Evolutionary conservation across 1,140 invertebrate species (phyloP).

Genomic region (Apis florea): DNA sequence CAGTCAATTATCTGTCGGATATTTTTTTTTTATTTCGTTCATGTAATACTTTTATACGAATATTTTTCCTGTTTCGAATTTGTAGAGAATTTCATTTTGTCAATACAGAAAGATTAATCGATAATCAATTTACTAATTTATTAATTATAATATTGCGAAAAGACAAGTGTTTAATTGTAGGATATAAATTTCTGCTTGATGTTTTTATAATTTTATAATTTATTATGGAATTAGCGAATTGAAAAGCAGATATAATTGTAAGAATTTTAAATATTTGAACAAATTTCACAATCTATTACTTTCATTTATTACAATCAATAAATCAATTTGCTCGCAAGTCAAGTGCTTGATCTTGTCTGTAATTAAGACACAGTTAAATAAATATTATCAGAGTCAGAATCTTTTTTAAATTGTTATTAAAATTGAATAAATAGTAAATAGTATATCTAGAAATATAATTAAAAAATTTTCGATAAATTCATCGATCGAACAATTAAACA

Average conservation of each 20-base stretch:
- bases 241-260: no score
- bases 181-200: no score
- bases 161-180: no score
- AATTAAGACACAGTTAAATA: not conserved
- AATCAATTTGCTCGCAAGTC: no score
- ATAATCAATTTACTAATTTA: no score
- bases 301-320: not conserved
- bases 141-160: no score
- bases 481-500: not conserved
- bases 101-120: no score
- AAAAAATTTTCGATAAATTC: not conserved
- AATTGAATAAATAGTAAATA: not conserved
- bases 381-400: not conserved
- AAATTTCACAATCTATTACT: not conserved
- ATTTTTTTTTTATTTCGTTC: constrained; percentile 39
- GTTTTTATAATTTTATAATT: no score
- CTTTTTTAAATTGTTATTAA: not conserved
- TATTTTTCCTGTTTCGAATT: not conserved
- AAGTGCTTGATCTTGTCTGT: not conserved
- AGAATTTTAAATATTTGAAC: not conserved
- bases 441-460: not conserved
- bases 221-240: no score
- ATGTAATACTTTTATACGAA: constrained; percentile 43
- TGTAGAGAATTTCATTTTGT: no score
- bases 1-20: no score